Base-by-base conservation (phyloP, 2,888 invertebrate genomes). In the Parasteatoda lunata region DNA sequence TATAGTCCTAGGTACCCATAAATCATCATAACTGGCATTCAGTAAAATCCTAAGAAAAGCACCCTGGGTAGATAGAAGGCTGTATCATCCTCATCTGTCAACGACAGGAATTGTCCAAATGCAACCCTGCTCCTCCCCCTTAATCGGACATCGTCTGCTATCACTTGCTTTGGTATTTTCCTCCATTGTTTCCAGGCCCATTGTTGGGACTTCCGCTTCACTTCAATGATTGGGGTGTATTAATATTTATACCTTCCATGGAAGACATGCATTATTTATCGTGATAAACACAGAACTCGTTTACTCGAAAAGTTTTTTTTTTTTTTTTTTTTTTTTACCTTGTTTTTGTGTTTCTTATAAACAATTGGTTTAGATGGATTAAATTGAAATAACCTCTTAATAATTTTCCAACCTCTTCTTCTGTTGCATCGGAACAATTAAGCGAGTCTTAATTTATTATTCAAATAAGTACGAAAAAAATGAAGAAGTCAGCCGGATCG, bases 261-360 rank as follows among this genome's bases (percentile, higher is more conserved):
- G 59, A 84, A 77, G 59, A 45, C 73, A 84, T 84, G 84, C 84
- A 84, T 84, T 84, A 84, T 84, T 78, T 79, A 84, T 84, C 66
- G 45, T n/a, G 8, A 45, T 45, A 66, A 71, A 52, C 54, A 66
- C 72, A 73, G 73, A 80, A 69, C 51, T 49, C 13, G n/a, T n/a
- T 15, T 47, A 45, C 30, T 45, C 15, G 30, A 0, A 15, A 68
- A 68, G 66, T 68, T 68, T 68, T 30, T 66, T 66, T n/a, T 66
- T 6, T 15, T 66, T n/a, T n/a, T n/a, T n/a, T 15, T 9, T 66
- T 66, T n/a, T 68, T 68, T 9, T 15, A 9, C 45, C 45, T 68
- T 68, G 9, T 9, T n/a, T 59, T 13, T 54, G 54, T 54, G 54
- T 54, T 9, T 59, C n/a, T 59, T n/a, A 59, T 30, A 30, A 30